phyloP scores from a whole-genome alignment of 2,888 invertebrate genomes.

The Drosophila birchii region DNA sequence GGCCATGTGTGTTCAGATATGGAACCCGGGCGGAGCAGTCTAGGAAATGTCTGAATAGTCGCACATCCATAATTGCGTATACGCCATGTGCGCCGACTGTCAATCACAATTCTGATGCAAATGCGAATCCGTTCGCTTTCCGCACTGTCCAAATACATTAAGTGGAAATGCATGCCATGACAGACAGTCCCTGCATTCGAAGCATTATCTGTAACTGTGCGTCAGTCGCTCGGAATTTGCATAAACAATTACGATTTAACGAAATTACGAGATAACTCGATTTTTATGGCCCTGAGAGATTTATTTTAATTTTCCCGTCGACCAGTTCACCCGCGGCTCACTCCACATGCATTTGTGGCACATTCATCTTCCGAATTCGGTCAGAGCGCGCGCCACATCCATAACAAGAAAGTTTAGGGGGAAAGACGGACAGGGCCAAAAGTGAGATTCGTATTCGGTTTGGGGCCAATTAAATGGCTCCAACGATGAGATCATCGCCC shows the following conservation, averaged over 20 bases:
- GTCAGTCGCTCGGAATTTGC: slow-evolving; percentile 71
- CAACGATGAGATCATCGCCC: slow-evolving; percentile 79
- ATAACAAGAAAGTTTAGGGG: slow-evolving; percentile 53
- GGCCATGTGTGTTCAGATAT: slow-evolving; percentile 9
- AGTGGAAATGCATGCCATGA: slow-evolving; percentile 39
- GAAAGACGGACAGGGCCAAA: slow-evolving; percentile 43
- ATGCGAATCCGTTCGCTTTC: slow-evolving; percentile 50
- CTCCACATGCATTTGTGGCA: slow-evolving; percentile 64
- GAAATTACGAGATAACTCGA: slow-evolving; percentile 48
- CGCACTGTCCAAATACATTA: slow-evolving; percentile 43
- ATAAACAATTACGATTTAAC: slow-evolving; percentile 59
- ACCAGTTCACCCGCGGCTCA: slow-evolving; percentile 34
- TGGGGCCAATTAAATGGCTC: slow-evolving; percentile 73
- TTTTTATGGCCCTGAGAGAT: slow-evolving; percentile 41
- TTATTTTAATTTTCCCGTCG: slow-evolving; percentile 33
- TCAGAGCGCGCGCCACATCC: slow-evolving; percentile 63
- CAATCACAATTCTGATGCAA: slow-evolving; percentile 62
- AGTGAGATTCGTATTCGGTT: slow-evolving; percentile 45
- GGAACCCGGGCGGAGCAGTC: slow-evolving; percentile 12
- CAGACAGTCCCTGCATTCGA: slow-evolving; percentile 28
- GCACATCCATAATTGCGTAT: slow-evolving; percentile 69
- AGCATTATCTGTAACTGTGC: slow-evolving; percentile 40
- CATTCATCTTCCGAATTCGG: slow-evolving; percentile 77
- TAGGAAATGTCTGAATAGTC: slow-evolving; percentile 66
- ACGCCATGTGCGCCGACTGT: slow-evolving; percentile 72